Evolutionary conservation across 1,140 invertebrate species (phyloP).

Genomic region (Eriosoma lanigerum): DNA sequence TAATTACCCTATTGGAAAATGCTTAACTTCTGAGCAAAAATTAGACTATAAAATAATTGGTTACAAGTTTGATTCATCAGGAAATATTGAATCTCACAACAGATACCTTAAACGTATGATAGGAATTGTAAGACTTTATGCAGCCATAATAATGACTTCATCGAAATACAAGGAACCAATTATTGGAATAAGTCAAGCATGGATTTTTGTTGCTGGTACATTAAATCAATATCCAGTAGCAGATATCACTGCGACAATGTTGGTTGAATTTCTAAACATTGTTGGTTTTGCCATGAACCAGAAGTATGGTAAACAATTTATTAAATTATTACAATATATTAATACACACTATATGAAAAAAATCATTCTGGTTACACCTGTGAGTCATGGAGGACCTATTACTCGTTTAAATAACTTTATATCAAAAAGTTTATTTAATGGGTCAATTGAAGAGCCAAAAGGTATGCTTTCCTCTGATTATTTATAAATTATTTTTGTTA

Average conservation of each 20-base stretch:
- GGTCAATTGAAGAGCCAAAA: constrained; percentile 16
- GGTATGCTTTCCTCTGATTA: constrained; percentile 16
- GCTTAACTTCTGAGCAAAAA: not conserved
- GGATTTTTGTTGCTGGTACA: constrained; percentile 32
- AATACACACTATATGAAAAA: constrained; percentile 15
- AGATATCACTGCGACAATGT: constrained; percentile 27
- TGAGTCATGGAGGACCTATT: constrained; percentile 11
- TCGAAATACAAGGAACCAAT: not conserved
- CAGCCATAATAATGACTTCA: constrained; percentile 6
- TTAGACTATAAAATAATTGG: not conserved
- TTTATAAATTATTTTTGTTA: constrained; percentile 8
- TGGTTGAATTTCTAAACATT: constrained; percentile 39
- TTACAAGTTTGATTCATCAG: constrained; percentile 16
- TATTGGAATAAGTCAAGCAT: constrained; percentile 22
- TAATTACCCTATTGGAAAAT: not conserved
- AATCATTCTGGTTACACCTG: constrained; percentile 29
- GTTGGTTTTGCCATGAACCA: constrained; percentile 21
- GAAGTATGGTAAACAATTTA: not conserved
- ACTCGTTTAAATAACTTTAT: constrained; percentile 39
- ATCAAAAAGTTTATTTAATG: constrained; percentile 2
- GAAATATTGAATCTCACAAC: constrained; percentile 16
- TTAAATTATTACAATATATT: constrained; percentile 32
- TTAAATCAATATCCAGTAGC: constrained; percentile 45
- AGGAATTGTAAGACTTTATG: constrained; percentile 20
- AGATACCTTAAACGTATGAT: constrained; percentile 38